Evolutionary conservation across 2,797 vertebrate genomes (phyloP).

Genomic region (Coranthus polyacanthus): DNA sequence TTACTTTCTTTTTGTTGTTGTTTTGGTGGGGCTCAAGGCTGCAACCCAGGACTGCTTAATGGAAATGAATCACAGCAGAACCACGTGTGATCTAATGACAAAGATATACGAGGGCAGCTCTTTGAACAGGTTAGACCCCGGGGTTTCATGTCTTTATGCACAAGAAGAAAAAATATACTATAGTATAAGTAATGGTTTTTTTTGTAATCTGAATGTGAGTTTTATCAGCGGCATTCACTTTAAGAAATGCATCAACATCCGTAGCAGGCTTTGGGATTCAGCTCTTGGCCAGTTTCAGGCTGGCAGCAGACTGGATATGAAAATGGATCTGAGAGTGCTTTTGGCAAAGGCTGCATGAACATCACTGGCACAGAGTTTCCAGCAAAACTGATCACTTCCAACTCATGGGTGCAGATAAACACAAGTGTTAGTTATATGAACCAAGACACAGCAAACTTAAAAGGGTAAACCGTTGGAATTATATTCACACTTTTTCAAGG

Average conservation of each 20-base stretch:
- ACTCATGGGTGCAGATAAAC: slow-evolving; percentile 65
- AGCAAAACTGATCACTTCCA: slow-evolving; percentile 66
- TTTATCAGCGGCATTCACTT: slow-evolving; percentile 53
- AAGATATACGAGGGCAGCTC: slow-evolving; percentile 49
- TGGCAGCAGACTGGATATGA: slow-evolving; percentile 63
- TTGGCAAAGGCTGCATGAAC: slow-evolving; percentile 71
- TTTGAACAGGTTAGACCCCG: slow-evolving; percentile 41
- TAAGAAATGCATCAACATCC: slow-evolving; percentile 68
- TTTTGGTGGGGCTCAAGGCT: slow-evolving; percentile 39
- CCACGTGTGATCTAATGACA: slow-evolving; percentile 30
- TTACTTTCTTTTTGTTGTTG: not conserved
- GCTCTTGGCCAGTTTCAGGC: slow-evolving; percentile 65
- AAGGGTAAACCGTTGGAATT: not conserved
- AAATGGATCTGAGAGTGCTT: slow-evolving; percentile 71
- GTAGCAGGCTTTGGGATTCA: slow-evolving; percentile 64
- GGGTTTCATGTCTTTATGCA: slow-evolving; percentile 21
- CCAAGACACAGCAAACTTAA: slow-evolving; percentile 26
- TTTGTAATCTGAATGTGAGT: slow-evolving; percentile 69
- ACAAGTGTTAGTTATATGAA: slow-evolving; percentile 38
- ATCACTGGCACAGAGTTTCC: slow-evolving; percentile 55
- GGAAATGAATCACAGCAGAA: slow-evolving; percentile 39
- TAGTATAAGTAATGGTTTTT: slow-evolving; percentile 33
- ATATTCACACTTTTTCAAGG: slow-evolving; percentile 5
- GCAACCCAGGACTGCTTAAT: slow-evolving; percentile 40
- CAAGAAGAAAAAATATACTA: slow-evolving; percentile 35